A percentile compares a stretch with the other conserved stretches of the same genome.
Evolutionary conservation across 92 coral and sea anemone genomes (phyloP).

Genomic region (Palythoa grandiflora): DNA sequence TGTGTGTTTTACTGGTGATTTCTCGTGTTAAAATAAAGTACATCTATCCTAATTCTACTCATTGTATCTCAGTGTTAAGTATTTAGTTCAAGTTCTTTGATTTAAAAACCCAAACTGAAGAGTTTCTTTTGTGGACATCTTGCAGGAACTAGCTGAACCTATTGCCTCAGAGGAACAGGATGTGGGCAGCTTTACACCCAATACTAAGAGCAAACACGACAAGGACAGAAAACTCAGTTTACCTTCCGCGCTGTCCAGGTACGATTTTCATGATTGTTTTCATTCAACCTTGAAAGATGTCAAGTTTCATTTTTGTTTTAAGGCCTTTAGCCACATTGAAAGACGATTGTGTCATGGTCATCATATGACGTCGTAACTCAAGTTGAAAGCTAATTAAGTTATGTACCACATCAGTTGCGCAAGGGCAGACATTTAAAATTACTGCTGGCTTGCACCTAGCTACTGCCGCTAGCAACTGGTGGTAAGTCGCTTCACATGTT

Average conservation of each 20-base stretch:
- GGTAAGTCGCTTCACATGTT: too few species aligned
- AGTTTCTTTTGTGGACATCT: background rate
- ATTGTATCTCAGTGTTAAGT: background rate
- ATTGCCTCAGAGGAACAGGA: conserved; percentile 15
- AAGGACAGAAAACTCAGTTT: conserved; percentile 44
- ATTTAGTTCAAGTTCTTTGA: background rate
- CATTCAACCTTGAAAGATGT: background rate
- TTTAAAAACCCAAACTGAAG: background rate
- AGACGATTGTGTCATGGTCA: too few species aligned
- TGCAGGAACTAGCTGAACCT: conserved; percentile 15
- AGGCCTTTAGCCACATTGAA: too few species aligned
- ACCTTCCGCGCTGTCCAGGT: conserved; percentile 37
- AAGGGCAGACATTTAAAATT: too few species aligned
- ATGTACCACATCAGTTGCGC: too few species aligned
- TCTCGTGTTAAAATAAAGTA: too few species aligned
- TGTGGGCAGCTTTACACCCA: background rate
- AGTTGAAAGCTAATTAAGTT: too few species aligned
- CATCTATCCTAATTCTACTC: background rate
- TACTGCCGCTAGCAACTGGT: too few species aligned
- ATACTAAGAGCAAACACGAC: conserved; percentile 12
- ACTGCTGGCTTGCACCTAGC: too few species aligned
- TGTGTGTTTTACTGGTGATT: too few species aligned
- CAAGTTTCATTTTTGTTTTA: too few species aligned
- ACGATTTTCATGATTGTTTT: background rate
- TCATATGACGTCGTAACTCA: too few species aligned